These are phyloP conservation scores for Anagyrus pseudococci DNA, from an alignment of 2,888 invertebrate genomes.

Conservation along the genomic window DNA sequence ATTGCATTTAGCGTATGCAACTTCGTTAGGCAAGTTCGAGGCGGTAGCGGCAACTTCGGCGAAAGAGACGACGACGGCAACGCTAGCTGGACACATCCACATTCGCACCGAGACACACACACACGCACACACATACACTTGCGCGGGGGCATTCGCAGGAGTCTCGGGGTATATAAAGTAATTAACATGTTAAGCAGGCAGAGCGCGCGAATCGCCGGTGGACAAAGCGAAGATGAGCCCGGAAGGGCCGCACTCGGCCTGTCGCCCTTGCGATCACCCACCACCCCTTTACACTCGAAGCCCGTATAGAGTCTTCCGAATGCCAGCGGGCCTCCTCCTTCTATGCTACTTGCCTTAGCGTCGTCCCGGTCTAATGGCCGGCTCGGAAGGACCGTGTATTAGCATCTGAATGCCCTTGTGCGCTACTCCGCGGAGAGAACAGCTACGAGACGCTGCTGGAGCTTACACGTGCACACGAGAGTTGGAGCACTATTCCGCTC, in stretches of 20 bases:
- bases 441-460: too few species aligned
- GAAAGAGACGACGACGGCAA: too few species aligned
- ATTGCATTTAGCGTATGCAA: conserved; percentile 30
- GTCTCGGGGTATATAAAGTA: conserved; percentile 16
- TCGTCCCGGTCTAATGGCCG: conserved; percentile 47
- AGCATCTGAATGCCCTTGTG: conserved; percentile 50
- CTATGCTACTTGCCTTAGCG: too few species aligned
- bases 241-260: conserved; percentile 1
- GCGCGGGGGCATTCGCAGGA: not conserved
- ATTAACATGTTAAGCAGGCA: conserved; percentile 37
- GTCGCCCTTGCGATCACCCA: not conserved
- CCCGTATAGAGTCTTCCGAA: not conserved
- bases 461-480: too few species aligned
- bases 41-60: not conserved
- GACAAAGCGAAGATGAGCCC: conserved; percentile 11
- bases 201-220: not conserved
- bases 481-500: too few species aligned
- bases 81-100: not conserved
- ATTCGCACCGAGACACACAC: not conserved
- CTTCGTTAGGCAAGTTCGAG: conserved; percentile 19
- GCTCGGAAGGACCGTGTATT: conserved; percentile 46
- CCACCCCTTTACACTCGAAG: too few species aligned
- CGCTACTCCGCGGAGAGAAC: not conserved
- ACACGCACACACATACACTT: not conserved
- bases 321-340: not conserved